Evolutionary conservation across 2,888 invertebrate genomes (phyloP).

Genomic region (Epistrophella euchroma): DNA sequence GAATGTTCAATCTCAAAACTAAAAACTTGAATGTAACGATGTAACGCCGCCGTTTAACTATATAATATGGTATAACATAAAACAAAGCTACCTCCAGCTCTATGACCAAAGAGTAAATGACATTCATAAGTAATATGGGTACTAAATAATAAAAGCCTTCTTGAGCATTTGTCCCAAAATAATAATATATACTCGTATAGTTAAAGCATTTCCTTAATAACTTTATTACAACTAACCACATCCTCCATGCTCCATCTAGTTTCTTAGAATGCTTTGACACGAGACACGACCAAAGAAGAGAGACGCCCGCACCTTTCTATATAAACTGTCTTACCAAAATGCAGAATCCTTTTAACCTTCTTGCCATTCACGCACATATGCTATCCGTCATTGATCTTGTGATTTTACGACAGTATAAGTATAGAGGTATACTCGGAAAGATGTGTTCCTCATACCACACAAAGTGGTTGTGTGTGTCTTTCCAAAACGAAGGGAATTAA

Average conservation of each 20-base stretch:
- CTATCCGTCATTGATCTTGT: conserved; percentile 69
- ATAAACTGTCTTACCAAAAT: conserved; percentile 9
- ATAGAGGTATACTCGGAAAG: background rate
- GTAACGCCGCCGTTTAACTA: background rate
- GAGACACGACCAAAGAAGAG: background rate
- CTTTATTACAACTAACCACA: conserved; percentile 23
- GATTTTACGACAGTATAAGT: conserved; percentile 44
- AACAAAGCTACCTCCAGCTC: background rate
- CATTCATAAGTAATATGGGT: background rate
- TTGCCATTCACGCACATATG: conserved; percentile 49
- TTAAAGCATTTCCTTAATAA: conserved; percentile 22
- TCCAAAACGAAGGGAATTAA: conserved; percentile 62
- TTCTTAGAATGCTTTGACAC: background rate
- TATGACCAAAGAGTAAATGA: background rate
- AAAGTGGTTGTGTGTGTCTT: background rate
- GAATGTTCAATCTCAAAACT: background rate
- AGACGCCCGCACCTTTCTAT: background rate
- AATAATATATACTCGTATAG: background rate
- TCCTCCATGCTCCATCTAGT: background rate
- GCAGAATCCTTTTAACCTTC: conserved; percentile 62
- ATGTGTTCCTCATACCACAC: background rate
- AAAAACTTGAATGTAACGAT: background rate
- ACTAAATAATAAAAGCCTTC: background rate
- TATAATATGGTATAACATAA: background rate
- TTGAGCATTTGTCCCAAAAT: background rate